These are phyloP conservation scores for Spatulosminthurus flaviceps DNA, from an alignment of 2,888 invertebrate species.

Conservation along the genomic window DNA sequence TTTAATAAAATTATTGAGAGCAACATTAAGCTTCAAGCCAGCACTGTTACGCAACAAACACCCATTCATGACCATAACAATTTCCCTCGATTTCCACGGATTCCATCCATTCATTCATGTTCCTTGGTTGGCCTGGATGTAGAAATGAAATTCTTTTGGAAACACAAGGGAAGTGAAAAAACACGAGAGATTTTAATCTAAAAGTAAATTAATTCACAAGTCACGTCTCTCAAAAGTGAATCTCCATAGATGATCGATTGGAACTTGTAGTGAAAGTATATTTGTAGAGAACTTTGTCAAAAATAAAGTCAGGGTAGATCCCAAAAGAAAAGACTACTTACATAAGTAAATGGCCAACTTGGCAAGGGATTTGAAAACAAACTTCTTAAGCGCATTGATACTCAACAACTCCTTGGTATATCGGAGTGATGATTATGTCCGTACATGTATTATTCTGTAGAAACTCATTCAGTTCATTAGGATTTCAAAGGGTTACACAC, in stretches of 20 bases:
- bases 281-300: not conserved
- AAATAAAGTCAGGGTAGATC: not conserved
- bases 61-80: no score
- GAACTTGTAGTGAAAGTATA: not conserved
- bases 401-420: no score
- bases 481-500: no score
- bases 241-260: not conserved
- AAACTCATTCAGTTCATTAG: no score
- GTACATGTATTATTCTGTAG: no score
- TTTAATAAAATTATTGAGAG: not conserved
- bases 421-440: no score
- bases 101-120: no score
- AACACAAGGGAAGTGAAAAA: not conserved
- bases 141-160: not conserved
- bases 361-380: conserved; percentile 22
- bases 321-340: not conserved
- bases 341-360: conserved; percentile 3
- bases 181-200: not conserved
- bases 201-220: not conserved
- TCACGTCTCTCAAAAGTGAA: not conserved
- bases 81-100: no score
- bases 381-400: not conserved
- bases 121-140: no score
- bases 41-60: no score
- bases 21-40: not conserved